These are phyloP conservation scores for Bovichtus variegatus DNA, from an alignment of 2,797 vertebrate species.

Conservation along the genomic window DNA sequence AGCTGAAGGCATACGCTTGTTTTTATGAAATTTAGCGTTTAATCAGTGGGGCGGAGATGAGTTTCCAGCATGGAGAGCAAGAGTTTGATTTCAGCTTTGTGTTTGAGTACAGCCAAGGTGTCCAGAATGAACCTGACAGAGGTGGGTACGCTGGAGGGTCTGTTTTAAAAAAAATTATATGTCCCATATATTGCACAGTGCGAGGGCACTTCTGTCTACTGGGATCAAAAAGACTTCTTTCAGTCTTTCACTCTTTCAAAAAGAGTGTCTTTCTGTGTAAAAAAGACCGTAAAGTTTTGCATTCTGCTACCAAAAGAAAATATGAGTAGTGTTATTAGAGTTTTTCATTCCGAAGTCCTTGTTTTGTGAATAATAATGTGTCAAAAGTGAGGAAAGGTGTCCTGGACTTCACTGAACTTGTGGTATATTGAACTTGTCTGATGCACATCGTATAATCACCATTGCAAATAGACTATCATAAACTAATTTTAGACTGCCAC, in stretches of 20 bases:
- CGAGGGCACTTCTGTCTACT: not conserved
- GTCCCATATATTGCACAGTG: not conserved
- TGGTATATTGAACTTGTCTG: constrained; percentile 9
- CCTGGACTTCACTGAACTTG: not conserved
- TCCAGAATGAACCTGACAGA: constrained; percentile 77
- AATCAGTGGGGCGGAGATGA: constrained; percentile 80
- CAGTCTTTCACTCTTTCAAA: too few species aligned
- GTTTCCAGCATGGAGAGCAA: constrained; percentile 85
- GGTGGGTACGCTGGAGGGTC: constrained; percentile 37
- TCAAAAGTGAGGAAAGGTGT: not conserved
- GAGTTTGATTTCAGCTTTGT: constrained; percentile 92
- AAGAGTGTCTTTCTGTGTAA: not conserved
- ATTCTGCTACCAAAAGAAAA: not conserved
- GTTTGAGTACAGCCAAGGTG: constrained; percentile 89
- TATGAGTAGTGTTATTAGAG: not conserved
- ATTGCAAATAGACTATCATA: constrained; percentile 73
- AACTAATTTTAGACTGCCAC: constrained; percentile 80
- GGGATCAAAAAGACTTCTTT: not conserved
- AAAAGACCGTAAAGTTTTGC: constrained; percentile 10
- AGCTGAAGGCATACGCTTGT: constrained; percentile 9
- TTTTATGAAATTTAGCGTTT: constrained; percentile 11
- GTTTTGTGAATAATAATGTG: not conserved
- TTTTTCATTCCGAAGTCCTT: not conserved
- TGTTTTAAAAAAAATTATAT: not conserved
- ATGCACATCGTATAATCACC: constrained; percentile 34